Evolutionary conservation across 2,888 invertebrate genomes (phyloP), one percentile per base, ranked within the genome.

Genomic region (Crioceris asparagi): DNA sequence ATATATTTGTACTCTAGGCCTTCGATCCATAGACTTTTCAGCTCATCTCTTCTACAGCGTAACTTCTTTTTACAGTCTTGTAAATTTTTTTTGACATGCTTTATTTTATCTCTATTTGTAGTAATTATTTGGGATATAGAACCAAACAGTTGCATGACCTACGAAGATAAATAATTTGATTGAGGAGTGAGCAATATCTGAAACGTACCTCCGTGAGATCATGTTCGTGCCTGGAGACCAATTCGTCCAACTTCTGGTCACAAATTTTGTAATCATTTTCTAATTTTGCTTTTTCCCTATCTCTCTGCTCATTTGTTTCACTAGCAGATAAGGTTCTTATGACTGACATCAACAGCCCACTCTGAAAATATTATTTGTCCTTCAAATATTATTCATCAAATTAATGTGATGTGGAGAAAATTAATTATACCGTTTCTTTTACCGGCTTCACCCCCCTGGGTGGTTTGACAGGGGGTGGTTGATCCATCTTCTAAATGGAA

Each of bases 1-100:
- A 91, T 85, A 57, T 92, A 83, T 57, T 91, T 90, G 56, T 96
- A 93, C 56, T 97, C 92, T n/a, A 96, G 76, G 1, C 92, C 90
- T 62, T 96, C 94, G 4, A 87, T 72, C 93, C 96, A 97, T 38
- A 97, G 71, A 47, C 91, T 82, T 54, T 87, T 81, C 41, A 98
- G 68, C 60, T 97, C 97, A 55, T 94, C 94, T 23, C 93, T 72
- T 36, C 91, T 79, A 62, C 94, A 86, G 43, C 90, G 81, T 43
- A 98, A 66, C 37, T 97, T 66, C 18, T 77, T 78, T 61, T 88
- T 87, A 59, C 90, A 90, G 8, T 84, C 83, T 46, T 77, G 75
- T 35, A 92, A 65, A 59, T 84, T 86, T 54, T 84, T 83, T 56
- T 85, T 85, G 1, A 87, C 83, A 10, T 74, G 73, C 45, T 75